Evolutionary conservation across 2,888 invertebrate species (phyloP).

Genomic region (Lasius platythorax): DNA sequence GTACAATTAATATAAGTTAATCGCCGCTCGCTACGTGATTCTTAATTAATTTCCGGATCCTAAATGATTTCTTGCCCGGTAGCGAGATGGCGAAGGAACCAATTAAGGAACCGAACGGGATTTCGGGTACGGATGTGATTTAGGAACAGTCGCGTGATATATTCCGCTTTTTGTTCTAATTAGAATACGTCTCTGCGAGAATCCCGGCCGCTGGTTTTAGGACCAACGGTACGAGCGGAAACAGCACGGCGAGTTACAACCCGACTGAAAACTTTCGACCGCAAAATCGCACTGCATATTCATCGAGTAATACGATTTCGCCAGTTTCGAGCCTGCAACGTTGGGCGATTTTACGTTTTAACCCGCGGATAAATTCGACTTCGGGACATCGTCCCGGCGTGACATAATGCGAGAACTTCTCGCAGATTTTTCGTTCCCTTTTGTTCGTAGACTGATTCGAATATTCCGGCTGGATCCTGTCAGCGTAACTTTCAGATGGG

Average conservation of each 20-base stretch:
- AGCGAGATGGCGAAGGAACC: constrained; percentile 47
- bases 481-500: constrained; percentile 42
- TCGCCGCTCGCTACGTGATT: constrained; percentile 47
- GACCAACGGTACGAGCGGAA: constrained; percentile 33
- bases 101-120: constrained; percentile 69
- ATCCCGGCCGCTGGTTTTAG: constrained; percentile 60
- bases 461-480: constrained; percentile 43
- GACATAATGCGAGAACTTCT: constrained; percentile 46
- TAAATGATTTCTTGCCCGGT: constrained; percentile 63
- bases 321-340: constrained; percentile 73
- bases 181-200: constrained; percentile 78
- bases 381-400: constrained; percentile 52
- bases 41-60: constrained; percentile 65
- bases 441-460: constrained; percentile 47
- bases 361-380: constrained; percentile 78
- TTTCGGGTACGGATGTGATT: constrained; percentile 66
- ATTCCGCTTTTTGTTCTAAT: constrained; percentile 77
- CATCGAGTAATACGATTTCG: constrained; percentile 84
- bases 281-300: constrained; percentile 85
- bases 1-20: constrained; percentile 65
- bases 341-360: constrained; percentile 70
- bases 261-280: constrained; percentile 81
- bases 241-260: constrained; percentile 67
- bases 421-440: constrained; percentile 42
- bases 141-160: constrained; percentile 57